Evolutionary conservation across 1,140 invertebrate genomes (phyloP), one percentile per base, ranked within the genome.

Genomic region (Procambarus clarkii): DNA sequence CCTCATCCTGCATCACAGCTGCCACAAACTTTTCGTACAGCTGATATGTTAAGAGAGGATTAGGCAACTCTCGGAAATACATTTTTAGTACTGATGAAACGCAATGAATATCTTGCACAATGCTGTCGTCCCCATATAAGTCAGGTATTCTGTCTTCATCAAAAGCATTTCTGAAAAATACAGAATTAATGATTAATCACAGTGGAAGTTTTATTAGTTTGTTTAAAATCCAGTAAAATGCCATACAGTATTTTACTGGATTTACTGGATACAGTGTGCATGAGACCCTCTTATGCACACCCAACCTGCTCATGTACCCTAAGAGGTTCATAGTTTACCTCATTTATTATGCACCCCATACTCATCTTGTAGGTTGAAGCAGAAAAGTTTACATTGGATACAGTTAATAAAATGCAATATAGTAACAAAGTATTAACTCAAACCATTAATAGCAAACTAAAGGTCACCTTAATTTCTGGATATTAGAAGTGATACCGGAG

Each of bases 11-110:
- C 95, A 98, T 97, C 18, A 98, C 98, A 45, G 98, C 98, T 93
- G 96, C 96, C 79, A 99, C 98, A 95, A 99, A 99, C 93, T 97
- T n/a, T 93, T 98, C 97, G 95, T 99, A 99, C 78, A 99, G 96
- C 94, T 99, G 98, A 95, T 99, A 99, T 34, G 99, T 99, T 95
- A 99, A 98, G 34, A 99, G 95, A 21, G 99, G 99, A 96, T 99
- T 99, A 0, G 99, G 99, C 46, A 99, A 95, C 94, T 99, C 98
- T 79, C 98, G 96, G 95, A 99, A 99, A 95, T 99, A 99, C 97
- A 99, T 99, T 95, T 99, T 99, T 21, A 99, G 95, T 46, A 99
- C 95, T 8, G 98, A 99, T 15, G 98, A 98, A 9, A 99, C 98
- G 91, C 98, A 98, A 95, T 99, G 99, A 89, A 99, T 98, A 95